Percentiles rank a stretch among this genome's conserved stretches.
These are phyloP conservation scores for Electrophaes corylata DNA, from an alignment of 2,888 invertebrate species.

Conservation along the genomic window DNA sequence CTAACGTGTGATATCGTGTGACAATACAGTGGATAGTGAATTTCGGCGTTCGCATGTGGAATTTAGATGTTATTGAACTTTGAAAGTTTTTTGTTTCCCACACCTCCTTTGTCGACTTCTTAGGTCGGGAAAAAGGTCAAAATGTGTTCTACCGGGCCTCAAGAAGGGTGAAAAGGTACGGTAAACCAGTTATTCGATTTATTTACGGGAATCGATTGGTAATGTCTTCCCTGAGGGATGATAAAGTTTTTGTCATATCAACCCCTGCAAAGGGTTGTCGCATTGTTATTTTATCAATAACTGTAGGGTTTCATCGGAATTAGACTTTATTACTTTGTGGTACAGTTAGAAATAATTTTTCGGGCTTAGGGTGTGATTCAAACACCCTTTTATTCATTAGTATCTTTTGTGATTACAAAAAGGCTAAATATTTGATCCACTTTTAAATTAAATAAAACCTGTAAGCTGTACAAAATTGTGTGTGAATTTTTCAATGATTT, in stretches of 20 bases:
- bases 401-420: background rate
- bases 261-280: constrained; percentile 26
- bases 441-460: background rate
- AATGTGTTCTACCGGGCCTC: constrained; percentile 32
- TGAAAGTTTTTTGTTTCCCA: constrained; percentile 32
- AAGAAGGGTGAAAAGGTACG: constrained; percentile 35
- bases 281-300: constrained; percentile 34
- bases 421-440: background rate
- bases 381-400: constrained; percentile 9
- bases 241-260: constrained; percentile 31
- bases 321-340: constrained; percentile 18
- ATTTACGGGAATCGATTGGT: constrained; percentile 37
- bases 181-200: constrained; percentile 39
- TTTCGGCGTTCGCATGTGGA: constrained; percentile 28
- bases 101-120: constrained; percentile 30
- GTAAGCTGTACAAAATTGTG: background rate
- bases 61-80: constrained; percentile 15
- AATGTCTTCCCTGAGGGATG: constrained; percentile 34
- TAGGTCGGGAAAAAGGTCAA: constrained; percentile 34
- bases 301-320: constrained; percentile 10
- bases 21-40: constrained; percentile 19
- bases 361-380: constrained; percentile 16
- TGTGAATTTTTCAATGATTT: background rate
- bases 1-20: constrained; percentile 19
- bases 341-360: constrained; percentile 21